phyloP scores from a whole-genome alignment of 1,140 invertebrate species.

The Pygmarrhopalites habei region DNA sequence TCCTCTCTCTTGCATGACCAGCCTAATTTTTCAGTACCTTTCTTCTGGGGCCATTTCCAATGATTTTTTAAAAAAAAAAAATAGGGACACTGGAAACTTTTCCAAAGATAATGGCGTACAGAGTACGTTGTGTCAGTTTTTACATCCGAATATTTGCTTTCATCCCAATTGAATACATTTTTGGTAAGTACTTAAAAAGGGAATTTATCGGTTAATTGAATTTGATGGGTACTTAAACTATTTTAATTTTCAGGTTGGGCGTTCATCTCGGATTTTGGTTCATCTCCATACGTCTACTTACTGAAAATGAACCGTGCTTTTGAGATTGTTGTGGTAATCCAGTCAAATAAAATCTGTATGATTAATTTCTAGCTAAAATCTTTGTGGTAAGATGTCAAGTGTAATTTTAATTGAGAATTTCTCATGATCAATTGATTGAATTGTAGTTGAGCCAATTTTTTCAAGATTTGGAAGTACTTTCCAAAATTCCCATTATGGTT shows the following conservation, averaged over 20 bases:
- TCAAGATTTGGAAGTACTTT: conserved; percentile 7
- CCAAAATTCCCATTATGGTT: conserved; percentile 10
- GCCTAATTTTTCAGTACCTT: too few relatives aligned
- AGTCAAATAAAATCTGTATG: background rate
- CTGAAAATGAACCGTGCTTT: conserved; percentile 20
- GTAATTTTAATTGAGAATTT: too few relatives aligned
- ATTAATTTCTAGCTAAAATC: too few relatives aligned
- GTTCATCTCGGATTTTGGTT: background rate
- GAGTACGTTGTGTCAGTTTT: background rate
- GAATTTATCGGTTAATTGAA: too few relatives aligned
- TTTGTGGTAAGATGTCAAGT: too few relatives aligned
- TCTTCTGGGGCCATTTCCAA: too few relatives aligned
- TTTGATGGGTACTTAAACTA: too few relatives aligned
- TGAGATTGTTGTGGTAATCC: conserved; percentile 4
- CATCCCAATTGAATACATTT: conserved; percentile 30
- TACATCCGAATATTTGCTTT: conserved; percentile 31
- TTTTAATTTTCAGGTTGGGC: background rate
- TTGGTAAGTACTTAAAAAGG: too few relatives aligned
- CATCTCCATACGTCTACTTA: background rate
- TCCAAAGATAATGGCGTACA: conserved; percentile 25
- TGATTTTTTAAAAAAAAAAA: too few relatives aligned
- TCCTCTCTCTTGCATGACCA: background rate
- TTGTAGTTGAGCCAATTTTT: background rate
- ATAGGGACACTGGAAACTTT: conserved; percentile 31
- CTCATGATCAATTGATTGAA: too few relatives aligned